Evolutionary conservation across 1,140 invertebrate genomes (phyloP), one percentile per base, ranked within the genome.

Genomic region (Phocides pigmalion): DNA sequence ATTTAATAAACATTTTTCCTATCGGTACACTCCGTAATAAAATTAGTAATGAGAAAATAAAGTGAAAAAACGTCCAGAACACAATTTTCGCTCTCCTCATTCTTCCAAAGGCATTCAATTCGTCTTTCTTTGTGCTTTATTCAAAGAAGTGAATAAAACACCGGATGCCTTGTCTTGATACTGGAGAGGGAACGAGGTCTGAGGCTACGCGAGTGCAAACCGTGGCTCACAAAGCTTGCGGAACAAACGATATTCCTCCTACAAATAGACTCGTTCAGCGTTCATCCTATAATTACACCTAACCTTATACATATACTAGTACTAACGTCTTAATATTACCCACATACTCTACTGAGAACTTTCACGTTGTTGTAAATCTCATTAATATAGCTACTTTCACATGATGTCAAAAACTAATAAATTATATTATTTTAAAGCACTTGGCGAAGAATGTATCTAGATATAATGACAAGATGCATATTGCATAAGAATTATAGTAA

Each of bases 121-220:
- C 58, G n/a, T 63, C 41, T 59, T 78, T 78, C 56, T 72, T 74
- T 73, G 63, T 66, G 59, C 62, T 59, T 41, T 58, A 62, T 72
- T 77, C 63, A 66, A 71, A 74, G 69, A 76, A 70, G 64, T 66
- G 70, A 71, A 75, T 76, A 83, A 84, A 75, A 62, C 66, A 78
- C 82, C 83, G 84, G 87, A 87, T 85, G 82, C 42, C 15, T 59
- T 61, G 56, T 82, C 74, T 70, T 75, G 72, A 79, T 68, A 77
- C 70, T 70, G 66, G 67, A 66, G 44, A 76, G 69, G 73, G 72
- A 80, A 81, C 69, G 65, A 77, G 76, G 82, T 84, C 79, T 74
- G 62, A 71, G 64, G 62, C 74, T 74, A 82, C 77, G 70, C 16
- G 72, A 70, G 65, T 68, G 70, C 73, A 75, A 72, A 70, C 59